Percentiles rank a stretch among this genome's conserved stretches.
phyloP scores from a whole-genome alignment of 2,888 invertebrate species.

The Trissoscelio sp. region DNA sequence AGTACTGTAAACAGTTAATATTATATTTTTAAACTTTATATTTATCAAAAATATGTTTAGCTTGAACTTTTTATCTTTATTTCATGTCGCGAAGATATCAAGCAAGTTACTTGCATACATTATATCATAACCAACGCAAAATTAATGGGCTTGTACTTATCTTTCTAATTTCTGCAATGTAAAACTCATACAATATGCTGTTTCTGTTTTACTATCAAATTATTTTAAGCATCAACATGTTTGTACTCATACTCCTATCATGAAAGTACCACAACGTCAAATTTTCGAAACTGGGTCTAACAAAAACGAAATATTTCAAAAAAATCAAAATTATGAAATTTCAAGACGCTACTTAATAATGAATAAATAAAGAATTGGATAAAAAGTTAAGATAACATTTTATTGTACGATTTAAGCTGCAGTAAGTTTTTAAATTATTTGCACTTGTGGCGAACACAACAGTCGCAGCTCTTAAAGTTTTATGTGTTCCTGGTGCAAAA shows the following conservation, averaged over 20 bases:
- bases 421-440: slow-evolving; percentile 44
- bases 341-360: not conserved
- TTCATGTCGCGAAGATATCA: slow-evolving; percentile 5
- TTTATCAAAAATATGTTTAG: too few relatives aligned
- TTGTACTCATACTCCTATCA: too few relatives aligned
- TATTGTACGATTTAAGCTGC: slow-evolving; percentile 19
- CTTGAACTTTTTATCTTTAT: too few relatives aligned
- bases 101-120: slow-evolving; percentile 13
- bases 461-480: slow-evolving; percentile 41
- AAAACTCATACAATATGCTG: not conserved
- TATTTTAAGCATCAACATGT: not conserved
- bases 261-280: too few relatives aligned
- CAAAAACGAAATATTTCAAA: too few relatives aligned
- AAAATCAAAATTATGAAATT: too few relatives aligned
- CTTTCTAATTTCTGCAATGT: not conserved
- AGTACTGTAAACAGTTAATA: too few relatives aligned
- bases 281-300: not conserved
- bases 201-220: not conserved
- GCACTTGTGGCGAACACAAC: slow-evolving; percentile 41
- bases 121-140: slow-evolving; percentile 7
- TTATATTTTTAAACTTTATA: too few relatives aligned
- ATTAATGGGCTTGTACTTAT: not conserved
- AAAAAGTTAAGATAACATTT: slow-evolving; percentile 18
- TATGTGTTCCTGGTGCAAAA: slow-evolving; percentile 38
- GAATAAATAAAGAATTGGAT: slow-evolving; percentile 5